Conservation (phyloP, 2,797 vertebrate genomes). For the Momotus momota region DNA sequence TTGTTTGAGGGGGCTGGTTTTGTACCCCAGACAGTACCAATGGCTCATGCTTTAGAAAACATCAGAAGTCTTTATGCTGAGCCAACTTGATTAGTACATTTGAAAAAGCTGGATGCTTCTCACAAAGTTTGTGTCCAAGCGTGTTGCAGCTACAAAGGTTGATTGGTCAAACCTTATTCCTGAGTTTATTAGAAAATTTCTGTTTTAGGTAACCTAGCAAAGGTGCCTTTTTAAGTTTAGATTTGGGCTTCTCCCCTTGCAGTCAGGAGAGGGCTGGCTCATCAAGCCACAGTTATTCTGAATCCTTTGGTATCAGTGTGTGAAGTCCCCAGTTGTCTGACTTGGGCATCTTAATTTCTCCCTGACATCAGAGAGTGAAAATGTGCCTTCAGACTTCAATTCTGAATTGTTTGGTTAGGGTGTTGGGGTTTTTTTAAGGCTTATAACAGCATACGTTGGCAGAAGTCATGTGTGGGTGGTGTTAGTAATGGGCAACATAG, state of each 20-base stretch:
- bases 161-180: not conserved
- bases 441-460: not conserved
- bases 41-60: not conserved
- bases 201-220: not conserved
- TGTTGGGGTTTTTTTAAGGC: not conserved
- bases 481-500: not conserved
- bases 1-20: not conserved
- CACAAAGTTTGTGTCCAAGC: not conserved
- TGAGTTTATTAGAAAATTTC: not conserved
- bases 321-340: not conserved
- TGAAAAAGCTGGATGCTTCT: not conserved
- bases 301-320: not conserved
- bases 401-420: not conserved
- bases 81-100: not conserved
- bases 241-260: not conserved
- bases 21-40: not conserved
- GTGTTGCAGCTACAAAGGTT: not conserved
- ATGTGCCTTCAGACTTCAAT: not conserved
- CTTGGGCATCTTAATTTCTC: not conserved
- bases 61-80: not conserved
- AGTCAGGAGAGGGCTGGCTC: not conserved
- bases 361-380: not conserved
- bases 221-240: not conserved
- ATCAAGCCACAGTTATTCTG: not conserved
- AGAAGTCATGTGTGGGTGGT: not conserved